phyloP scores from a whole-genome alignment of 2,888 invertebrate genomes.

The Myathropa florea region DNA sequence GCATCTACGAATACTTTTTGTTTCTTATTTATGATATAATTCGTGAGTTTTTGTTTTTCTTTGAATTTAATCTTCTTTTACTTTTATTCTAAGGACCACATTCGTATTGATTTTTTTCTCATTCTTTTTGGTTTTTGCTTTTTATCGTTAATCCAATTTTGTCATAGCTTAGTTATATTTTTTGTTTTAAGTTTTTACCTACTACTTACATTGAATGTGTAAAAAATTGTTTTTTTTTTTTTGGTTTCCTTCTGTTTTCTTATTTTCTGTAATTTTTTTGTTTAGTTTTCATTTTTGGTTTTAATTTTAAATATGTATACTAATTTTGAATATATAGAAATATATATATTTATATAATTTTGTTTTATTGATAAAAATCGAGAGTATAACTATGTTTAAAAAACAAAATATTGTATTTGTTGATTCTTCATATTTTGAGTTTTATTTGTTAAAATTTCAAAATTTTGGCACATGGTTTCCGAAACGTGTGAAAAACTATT shows the following conservation, averaged over 20 bases:
- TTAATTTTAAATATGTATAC: conserved; percentile 59
- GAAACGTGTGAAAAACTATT: conserved; percentile 70
- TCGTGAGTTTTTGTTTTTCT: neutral
- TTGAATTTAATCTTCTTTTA: neutral
- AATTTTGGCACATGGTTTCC: conserved; percentile 72
- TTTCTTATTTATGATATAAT: conserved; percentile 25
- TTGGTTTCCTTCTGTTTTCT: conserved; percentile 20
- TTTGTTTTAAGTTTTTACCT: conserved; percentile 34
- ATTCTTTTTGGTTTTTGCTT: neutral
- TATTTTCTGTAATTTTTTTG: conserved; percentile 25
- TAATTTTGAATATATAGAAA: conserved; percentile 70
- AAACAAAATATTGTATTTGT: conserved; percentile 53
- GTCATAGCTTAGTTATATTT: neutral
- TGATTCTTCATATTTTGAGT: conserved; percentile 16
- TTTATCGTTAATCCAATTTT: neutral
- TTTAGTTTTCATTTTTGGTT: neutral
- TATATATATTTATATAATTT: conserved; percentile 67
- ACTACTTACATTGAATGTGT: conserved; percentile 64
- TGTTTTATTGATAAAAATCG: conserved; percentile 62
- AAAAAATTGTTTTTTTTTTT: conserved; percentile 43
- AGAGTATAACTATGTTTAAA: conserved; percentile 63
- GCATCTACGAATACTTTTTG: conserved; percentile 10
- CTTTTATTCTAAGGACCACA: conserved; percentile 3
- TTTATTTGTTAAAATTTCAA: conserved; percentile 38
- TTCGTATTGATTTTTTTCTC: neutral